Evolutionary conservation across 1,140 invertebrate genomes (phyloP).

Genomic region (Brachystomella parvula): DNA sequence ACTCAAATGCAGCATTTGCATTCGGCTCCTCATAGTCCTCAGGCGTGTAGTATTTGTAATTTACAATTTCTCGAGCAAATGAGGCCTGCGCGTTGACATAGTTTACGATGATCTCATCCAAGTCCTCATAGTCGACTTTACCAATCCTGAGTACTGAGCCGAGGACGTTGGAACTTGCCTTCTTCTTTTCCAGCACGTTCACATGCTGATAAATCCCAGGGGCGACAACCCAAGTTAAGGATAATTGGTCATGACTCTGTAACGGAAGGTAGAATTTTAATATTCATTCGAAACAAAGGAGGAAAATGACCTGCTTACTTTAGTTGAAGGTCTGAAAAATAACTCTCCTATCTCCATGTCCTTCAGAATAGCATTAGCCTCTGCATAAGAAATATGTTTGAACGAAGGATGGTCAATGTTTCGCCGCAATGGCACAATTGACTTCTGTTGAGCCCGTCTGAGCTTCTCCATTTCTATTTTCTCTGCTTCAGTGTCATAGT

Average conservation of each 20-base stretch:
- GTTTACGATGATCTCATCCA: slow-evolving; percentile 96
- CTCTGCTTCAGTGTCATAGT: slow-evolving; percentile 82
- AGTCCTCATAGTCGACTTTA: slow-evolving; percentile 87
- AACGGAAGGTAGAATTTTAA: background rate
- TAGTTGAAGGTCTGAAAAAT: slow-evolving; percentile 89
- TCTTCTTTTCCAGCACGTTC: slow-evolving; percentile 87
- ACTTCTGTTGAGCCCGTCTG: slow-evolving; percentile 47
- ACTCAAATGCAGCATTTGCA: background rate
- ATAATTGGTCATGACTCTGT: background rate
- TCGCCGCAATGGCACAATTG: slow-evolving; percentile 67
- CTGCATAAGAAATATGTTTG: slow-evolving; percentile 87
- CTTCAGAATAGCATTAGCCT: slow-evolving; percentile 82
- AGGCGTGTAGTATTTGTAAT: background rate
- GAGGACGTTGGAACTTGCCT: slow-evolving; percentile 90
- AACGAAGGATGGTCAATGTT: slow-evolving; percentile 94
- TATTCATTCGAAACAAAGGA: slow-evolving; percentile 66
- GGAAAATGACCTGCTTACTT: slow-evolving; percentile 89
- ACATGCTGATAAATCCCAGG: slow-evolving; percentile 65
- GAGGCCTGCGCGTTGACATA: slow-evolving; percentile 92
- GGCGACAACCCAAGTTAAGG: background rate
- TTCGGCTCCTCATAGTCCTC: background rate
- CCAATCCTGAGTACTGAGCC: slow-evolving; percentile 78
- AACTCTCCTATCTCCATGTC: slow-evolving; percentile 92
- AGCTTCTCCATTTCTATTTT: slow-evolving; percentile 60
- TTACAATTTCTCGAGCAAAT: slow-evolving; percentile 76